Percentiles rank a stretch among this genome's conserved stretches.
These are phyloP conservation scores for Megamerina dolium DNA, from an alignment of 2,888 invertebrate genomes.

Conservation along the genomic window DNA sequence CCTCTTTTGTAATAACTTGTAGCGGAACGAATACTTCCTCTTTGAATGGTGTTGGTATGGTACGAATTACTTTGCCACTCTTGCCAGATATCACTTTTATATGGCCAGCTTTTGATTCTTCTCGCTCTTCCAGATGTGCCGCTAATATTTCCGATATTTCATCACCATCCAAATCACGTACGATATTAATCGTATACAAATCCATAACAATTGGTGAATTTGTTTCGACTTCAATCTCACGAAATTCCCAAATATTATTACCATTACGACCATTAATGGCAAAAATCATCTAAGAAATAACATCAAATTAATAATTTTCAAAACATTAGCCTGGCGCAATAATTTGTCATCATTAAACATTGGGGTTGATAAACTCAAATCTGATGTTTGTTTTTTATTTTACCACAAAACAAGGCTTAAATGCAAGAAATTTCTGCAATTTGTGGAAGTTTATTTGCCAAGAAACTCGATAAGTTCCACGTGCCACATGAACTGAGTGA, in stretches of 20 bases:
- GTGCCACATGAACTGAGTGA: too few species aligned
- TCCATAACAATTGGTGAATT: conserved; percentile 52
- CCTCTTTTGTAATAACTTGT: conserved; percentile 57
- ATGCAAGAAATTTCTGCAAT: too few species aligned
- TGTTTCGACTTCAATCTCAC: conserved; percentile 45
- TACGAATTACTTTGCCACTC: conserved; percentile 59
- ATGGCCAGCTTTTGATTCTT: conserved; percentile 55
- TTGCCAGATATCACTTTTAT: conserved; percentile 66
- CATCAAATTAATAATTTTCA: background rate
- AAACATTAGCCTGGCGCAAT: too few species aligned
- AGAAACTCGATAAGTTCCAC: too few species aligned
- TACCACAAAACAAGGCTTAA: too few species aligned
- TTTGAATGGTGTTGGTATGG: conserved; percentile 58
- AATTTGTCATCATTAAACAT: too few species aligned
- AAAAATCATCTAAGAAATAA: conserved; percentile 52
- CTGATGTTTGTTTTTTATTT: too few species aligned
- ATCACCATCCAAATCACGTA: conserved; percentile 66
- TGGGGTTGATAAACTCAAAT: too few species aligned
- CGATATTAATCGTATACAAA: conserved; percentile 65
- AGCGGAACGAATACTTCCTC: conserved; percentile 70
- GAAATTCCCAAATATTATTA: conserved; percentile 57
- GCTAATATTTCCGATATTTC: conserved; percentile 63
- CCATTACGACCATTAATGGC: conserved; percentile 65
- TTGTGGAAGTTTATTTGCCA: too few species aligned
- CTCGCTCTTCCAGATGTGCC: conserved; percentile 58